These are phyloP conservation scores for Cetoscarus ocellatus DNA, from an alignment of 2,797 vertebrate genomes.

Conservation along the genomic window DNA sequence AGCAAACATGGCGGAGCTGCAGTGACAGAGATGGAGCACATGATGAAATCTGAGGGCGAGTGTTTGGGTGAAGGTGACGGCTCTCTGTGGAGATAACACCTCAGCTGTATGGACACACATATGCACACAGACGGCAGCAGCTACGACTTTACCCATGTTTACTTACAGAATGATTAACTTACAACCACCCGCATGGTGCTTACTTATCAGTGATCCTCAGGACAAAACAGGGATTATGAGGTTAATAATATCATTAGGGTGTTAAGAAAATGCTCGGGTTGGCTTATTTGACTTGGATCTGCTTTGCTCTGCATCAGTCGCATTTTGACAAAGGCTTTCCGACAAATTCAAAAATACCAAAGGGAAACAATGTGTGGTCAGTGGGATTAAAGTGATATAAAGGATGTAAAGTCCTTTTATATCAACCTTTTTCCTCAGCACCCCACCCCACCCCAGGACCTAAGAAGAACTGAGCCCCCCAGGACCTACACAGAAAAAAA, in stretches of 20 bases:
- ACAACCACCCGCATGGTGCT: constrained; percentile 19
- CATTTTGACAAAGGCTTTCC: too few relatives aligned
- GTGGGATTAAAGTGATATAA: too few relatives aligned
- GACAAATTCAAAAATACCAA: too few relatives aligned
- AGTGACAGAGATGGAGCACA: constrained; percentile 44
- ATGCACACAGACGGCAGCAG: constrained; percentile 9
- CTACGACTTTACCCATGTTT: constrained; percentile 17
- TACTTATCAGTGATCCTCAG: not conserved
- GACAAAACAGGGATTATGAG: constrained; percentile 13
- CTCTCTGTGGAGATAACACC: constrained; percentile 9
- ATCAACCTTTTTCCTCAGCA: too few relatives aligned
- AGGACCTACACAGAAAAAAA: too few relatives aligned
- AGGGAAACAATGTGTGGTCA: too few relatives aligned
- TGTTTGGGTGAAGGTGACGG: constrained; percentile 18
- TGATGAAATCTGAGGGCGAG: constrained; percentile 46
- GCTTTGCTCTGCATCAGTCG: too few relatives aligned
- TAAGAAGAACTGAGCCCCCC: too few relatives aligned
- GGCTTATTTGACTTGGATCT: too few relatives aligned
- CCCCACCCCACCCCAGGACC: too few relatives aligned
- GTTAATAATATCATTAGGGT: constrained; percentile 6
- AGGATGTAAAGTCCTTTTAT: too few relatives aligned
- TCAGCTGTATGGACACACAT: not conserved
- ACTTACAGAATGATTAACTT: constrained; percentile 20
- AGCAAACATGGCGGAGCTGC: constrained; percentile 33
- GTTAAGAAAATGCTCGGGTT: too few relatives aligned